These are phyloP conservation scores for Acanthurus lineatus DNA, from an alignment of 2,797 vertebrate species.

Conservation along the genomic window DNA sequence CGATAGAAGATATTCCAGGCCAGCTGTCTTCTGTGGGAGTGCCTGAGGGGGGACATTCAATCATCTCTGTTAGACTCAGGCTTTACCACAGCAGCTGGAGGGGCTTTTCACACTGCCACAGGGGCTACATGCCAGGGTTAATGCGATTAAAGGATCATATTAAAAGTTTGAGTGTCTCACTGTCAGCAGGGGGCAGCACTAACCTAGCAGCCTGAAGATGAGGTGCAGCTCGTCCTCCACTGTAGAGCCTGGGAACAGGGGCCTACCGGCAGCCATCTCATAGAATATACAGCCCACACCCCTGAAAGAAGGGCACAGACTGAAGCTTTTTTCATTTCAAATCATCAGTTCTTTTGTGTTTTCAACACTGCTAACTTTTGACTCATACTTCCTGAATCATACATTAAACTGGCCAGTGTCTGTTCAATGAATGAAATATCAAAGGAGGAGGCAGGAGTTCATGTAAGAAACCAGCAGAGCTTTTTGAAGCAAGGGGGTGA, in stretches of 20 bases:
- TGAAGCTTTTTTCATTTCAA: neutral
- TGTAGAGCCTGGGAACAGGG: constrained; percentile 86
- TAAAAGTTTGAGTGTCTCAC: constrained; percentile 20
- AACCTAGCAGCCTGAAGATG: constrained; percentile 86
- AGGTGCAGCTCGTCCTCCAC: constrained; percentile 87
- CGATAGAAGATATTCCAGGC: constrained; percentile 93
- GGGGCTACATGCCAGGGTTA: constrained; percentile 64
- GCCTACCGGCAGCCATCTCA: constrained; percentile 87
- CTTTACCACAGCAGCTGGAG: constrained; percentile 59
- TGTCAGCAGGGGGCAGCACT: constrained; percentile 80
- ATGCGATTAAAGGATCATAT: constrained; percentile 62
- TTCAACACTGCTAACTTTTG: neutral
- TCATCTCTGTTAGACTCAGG: constrained; percentile 44
- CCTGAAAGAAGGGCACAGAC: constrained; percentile 67
- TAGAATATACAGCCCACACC: constrained; percentile 88
- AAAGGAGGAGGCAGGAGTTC: constrained; percentile 5
- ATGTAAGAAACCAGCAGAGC: neutral
- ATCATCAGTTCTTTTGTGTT: constrained; percentile 11
- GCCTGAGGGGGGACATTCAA: constrained; percentile 83
- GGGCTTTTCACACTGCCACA: constrained; percentile 45
- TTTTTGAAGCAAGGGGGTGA: neutral
- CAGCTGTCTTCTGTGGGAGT: constrained; percentile 95
- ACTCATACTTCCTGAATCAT: neutral
- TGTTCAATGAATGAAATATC: neutral
- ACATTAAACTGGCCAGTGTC: neutral